Base-by-base conservation (phyloP, 2,113 vertebrate species). In the Potamarius usumacintae region DNA sequence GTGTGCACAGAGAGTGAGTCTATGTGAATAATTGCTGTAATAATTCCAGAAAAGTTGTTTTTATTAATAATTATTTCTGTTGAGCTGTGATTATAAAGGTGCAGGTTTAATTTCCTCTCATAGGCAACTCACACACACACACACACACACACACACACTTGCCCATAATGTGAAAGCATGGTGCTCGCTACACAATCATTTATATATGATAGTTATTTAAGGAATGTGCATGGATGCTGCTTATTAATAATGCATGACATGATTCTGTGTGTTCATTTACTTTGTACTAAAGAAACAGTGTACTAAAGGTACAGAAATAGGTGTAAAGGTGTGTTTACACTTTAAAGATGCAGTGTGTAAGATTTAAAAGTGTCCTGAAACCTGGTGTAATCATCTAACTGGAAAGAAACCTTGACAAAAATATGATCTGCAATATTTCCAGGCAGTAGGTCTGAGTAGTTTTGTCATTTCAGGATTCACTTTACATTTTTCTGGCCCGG, bases 1-100 rank as follows among this genome's bases (percentile, higher is more conserved):
- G 82, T n/a, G 50, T 53, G 76, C n/a, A 10, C 12, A 4, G 90
- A 90, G 84, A 87, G 78, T 91, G 90, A 90, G 87, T 42, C 77
- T 82, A 15, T 67, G 69, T 50, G 52, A 10, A 25, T 83, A 53
- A 69, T 63, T n/a, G 27, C 7, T 55, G 17, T 53, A 57, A 52
- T 67, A 52, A 17, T 67, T 69, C 42, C 25, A 34, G 30, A 63
- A 82, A 25, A 82, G 10, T 9, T 18, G 34, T 17, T 79, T 63
- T 82, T 63, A 50, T 42, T 42, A 4, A 42, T 42, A 42, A 82
- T 60, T n/a, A 5, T 50, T 82, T 67, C 62, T 50, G 20, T 83
- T 52, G 8, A 17, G 27, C 48, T 67, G 42, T 65, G 12, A 62
- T 67, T 67, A 52, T 48, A 52, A 34, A 74, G 53, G 55, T 85